phyloP scores from a whole-genome alignment of 2,113 vertebrate species.

The Calonectris borealis region DNA sequence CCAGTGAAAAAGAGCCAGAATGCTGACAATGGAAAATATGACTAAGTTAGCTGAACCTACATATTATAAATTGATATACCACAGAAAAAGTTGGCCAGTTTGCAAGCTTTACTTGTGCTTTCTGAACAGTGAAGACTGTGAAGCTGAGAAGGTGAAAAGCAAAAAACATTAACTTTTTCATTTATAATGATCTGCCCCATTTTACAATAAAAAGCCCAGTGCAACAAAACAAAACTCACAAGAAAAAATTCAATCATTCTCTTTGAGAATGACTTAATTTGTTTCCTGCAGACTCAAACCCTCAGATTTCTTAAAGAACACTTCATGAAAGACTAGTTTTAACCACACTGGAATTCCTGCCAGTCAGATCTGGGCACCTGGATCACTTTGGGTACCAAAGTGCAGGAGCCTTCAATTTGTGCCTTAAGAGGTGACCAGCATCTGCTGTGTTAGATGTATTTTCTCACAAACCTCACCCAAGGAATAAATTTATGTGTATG shows the following conservation, averaged over 20 bases:
- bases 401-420: not conserved
- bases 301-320: not conserved
- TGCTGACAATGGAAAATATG: not conserved
- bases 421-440: not conserved
- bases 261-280: not conserved
- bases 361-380: not conserved
- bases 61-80: not conserved
- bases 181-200: not conserved
- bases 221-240: not conserved
- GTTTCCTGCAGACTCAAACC: not conserved
- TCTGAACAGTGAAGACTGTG: not conserved
- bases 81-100: not conserved
- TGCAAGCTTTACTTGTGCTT: not conserved
- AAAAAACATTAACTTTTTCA: not conserved
- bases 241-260: not conserved
- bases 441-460: fast-evolving
- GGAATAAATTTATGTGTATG: not conserved
- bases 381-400: not conserved
- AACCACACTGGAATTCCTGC: not conserved
- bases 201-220: not conserved
- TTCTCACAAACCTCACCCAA: not conserved
- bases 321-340: not conserved
- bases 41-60: not conserved
- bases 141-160: not conserved
- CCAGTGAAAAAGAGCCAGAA: not conserved